Conservation (phyloP, 2,113 vertebrate species). For the Tylochromis polylepis region DNA sequence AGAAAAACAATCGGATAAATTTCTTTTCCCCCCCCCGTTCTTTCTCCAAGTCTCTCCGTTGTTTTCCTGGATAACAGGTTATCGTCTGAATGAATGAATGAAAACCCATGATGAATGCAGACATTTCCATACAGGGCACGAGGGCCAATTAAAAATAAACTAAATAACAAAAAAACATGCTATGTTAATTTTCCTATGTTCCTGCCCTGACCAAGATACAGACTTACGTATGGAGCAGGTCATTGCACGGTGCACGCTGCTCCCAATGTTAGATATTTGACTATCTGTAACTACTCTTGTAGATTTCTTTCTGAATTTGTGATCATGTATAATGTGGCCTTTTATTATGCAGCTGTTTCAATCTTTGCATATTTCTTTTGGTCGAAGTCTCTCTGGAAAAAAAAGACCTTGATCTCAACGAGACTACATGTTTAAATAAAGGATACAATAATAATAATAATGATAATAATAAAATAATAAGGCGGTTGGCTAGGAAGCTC, state of each 20-base stretch:
- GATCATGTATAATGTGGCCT: background rate
- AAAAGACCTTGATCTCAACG: background rate
- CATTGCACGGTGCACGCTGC: background rate
- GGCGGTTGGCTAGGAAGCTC: background rate
- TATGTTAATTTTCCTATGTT: background rate
- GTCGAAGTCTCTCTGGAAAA: background rate
- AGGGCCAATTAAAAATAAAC: background rate
- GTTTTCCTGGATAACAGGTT: background rate
- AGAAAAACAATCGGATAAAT: background rate
- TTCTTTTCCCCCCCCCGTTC: rapidly evolving
- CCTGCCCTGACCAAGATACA: background rate
- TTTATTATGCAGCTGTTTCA: background rate
- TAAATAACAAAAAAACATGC: rapidly evolving
- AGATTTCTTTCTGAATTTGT: background rate
- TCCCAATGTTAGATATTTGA: background rate
- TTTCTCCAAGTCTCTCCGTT: rapidly evolving
- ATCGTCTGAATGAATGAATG: background rate
- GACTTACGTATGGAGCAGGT: background rate
- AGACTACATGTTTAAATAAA: background rate
- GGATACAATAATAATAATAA: background rate
- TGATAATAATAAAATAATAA: background rate
- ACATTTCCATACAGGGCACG: background rate
- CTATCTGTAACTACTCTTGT: background rate
- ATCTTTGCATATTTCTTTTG: rapidly evolving
- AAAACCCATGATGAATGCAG: background rate